Evolutionary conservation across 1,140 invertebrate genomes (phyloP).

Genomic region (Drosophila grimshawi): DNA sequence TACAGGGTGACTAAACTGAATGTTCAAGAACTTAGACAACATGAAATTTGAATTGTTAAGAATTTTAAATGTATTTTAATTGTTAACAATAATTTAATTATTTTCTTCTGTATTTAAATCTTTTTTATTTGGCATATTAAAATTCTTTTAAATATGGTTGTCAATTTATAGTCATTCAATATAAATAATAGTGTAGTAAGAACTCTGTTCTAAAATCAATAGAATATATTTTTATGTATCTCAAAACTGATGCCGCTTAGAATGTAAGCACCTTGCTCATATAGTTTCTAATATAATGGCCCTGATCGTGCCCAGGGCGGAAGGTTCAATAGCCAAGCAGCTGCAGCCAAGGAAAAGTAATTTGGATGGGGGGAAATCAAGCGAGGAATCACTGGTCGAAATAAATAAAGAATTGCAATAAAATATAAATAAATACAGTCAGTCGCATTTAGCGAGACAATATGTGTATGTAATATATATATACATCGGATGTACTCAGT

Average conservation of each 20-base stretch:
- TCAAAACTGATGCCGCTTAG: constrained; percentile 11
- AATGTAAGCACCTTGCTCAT: neutral
- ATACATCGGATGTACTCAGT: constrained; percentile 38
- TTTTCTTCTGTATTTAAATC: too few relatives aligned
- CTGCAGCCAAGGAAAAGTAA: neutral
- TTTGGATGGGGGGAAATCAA: neutral
- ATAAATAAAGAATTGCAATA: constrained; percentile 74
- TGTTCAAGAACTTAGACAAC: too few relatives aligned
- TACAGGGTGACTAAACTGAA: too few relatives aligned
- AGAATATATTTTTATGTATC: neutral
- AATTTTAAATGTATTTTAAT: too few relatives aligned
- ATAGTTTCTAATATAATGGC: constrained; percentile 19
- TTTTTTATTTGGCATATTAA: too few relatives aligned
- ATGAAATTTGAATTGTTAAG: too few relatives aligned
- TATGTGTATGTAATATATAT: constrained; percentile 6
- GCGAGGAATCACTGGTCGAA: constrained; percentile 49
- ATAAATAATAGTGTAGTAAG: too few relatives aligned
- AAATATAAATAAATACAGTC: constrained; percentile 64
- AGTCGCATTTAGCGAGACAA: constrained; percentile 8
- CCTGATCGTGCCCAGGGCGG: constrained; percentile 14
- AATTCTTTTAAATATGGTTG: too few relatives aligned
- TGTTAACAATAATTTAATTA: too few relatives aligned
- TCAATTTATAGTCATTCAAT: too few relatives aligned
- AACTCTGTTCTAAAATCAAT: too few relatives aligned
- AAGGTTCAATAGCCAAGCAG: constrained; percentile 55